Base-by-base conservation (phyloP, 1,140 invertebrate genomes). In the Drosophila aff. region DNA sequence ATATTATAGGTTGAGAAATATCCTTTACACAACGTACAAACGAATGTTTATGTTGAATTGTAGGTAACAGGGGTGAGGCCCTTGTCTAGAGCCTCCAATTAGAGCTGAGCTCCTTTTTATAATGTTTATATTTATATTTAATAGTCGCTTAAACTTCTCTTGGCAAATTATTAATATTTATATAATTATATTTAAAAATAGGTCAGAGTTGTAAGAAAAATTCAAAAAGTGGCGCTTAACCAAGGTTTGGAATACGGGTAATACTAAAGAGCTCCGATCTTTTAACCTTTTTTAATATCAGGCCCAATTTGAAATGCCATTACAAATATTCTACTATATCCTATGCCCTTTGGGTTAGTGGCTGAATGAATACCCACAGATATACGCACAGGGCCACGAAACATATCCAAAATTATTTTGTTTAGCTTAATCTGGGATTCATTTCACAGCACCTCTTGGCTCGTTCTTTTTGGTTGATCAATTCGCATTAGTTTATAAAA, bases 401-500 rank as follows among this genome's bases (percentile, higher is more conserved):
- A 77, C 50, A 50, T 43, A 64, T 68, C 74, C 75, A 60, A 75
- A 75, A 75, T 61, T 61, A 31, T 36, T n/a, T 21, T 40, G 36
- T 9, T 36, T 44, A 23, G 38, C 36, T 63, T 47, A 57, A 79
- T 71, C 58, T 63, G 55, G 80, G 66, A 82, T 67, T 79, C 23
- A 79, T 68, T 82, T 66, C 53, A 78, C 38, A 79, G 67, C 79
- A 55, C 64, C 71, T 40, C 31, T 44, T 47, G 18, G 8, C 9
- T 2, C 1, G 28, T 82, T 38, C 13, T 23, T 47, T 55, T 79
- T 79, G 44, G 66, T 79, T 79, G 72, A 59, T 69, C 57, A 50
- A 18, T 78, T 78, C 65, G 66, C 59, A 81, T 74, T 80, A 62
- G 52, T 80, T 82, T 79, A 79, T 79, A 63, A 84, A 75, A 79